Percentiles rank a stretch among this genome's conserved stretches.
These are phyloP conservation scores for Dascyllus trimaculatus DNA, from an alignment of 2,113 vertebrate genomes.

Conservation along the genomic window DNA sequence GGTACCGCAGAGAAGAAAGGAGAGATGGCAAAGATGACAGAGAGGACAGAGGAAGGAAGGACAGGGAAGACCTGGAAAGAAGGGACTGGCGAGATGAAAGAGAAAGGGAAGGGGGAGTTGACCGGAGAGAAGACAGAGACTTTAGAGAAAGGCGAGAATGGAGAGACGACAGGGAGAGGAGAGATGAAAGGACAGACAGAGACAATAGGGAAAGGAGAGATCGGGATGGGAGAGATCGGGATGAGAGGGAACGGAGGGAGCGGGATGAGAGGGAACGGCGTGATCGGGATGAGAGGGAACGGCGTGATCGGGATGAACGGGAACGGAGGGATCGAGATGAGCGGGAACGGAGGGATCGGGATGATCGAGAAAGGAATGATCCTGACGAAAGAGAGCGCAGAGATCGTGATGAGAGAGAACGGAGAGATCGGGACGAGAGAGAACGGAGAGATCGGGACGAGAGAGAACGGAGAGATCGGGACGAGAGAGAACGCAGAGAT, in stretches of 20 bases:
- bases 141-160: constrained; percentile 58
- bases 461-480: constrained; percentile 33
- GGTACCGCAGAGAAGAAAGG: constrained; percentile 67
- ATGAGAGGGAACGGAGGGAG: constrained; percentile 33
- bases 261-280: constrained; percentile 31
- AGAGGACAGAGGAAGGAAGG: constrained; percentile 51
- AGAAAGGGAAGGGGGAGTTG: constrained; percentile 45
- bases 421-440: constrained; percentile 10
- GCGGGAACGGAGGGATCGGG: constrained; percentile 29
- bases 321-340: constrained; percentile 40
- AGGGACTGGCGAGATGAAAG: constrained; percentile 62
- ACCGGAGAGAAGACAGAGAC: constrained; percentile 60
- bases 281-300: constrained; percentile 34
- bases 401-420: not conserved
- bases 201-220: constrained; percentile 46
- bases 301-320: constrained; percentile 26
- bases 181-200: constrained; percentile 51
- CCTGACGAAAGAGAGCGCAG: not conserved
- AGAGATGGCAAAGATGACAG: constrained; percentile 60
- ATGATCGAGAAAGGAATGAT: constrained; percentile 17
- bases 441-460: constrained; percentile 28
- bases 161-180: constrained; percentile 62
- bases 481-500: constrained; percentile 7
- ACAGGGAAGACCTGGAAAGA: constrained; percentile 58
- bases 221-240: constrained; percentile 33